Base-by-base conservation (phyloP, 2,797 vertebrate genomes). In the Leontopithecus rosalia region DNA sequence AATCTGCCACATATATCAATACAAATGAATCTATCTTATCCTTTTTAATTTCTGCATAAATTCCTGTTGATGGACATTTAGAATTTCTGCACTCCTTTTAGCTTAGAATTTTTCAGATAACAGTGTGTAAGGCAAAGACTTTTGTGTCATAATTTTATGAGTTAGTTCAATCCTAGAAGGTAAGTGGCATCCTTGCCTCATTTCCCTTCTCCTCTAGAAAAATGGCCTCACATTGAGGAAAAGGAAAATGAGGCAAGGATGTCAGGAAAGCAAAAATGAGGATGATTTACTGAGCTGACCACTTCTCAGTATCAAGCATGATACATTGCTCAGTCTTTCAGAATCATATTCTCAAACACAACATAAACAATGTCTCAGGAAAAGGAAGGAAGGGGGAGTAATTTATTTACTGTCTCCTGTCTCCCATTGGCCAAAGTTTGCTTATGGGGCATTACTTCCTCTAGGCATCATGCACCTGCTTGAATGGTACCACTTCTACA, bases 351-450 rank as follows among this genome's bases (percentile, higher is more conserved):
- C 57, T 91, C 84, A 91, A 79, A 93, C n/a, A 30, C 0, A 13
- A 46, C 67, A 86, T 91, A 89, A 97, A 94, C 83, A 72, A 57
- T 43, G 67, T 96, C 82, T 94, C 39, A 24, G 86, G 50, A 94
- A 58, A 58, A 86, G 72, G 55, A 92, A 70, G 26, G 64, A 93
- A 85, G 41, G 7, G 22, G 95, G 43, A 85, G 30, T 73, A n/a
- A 73, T 73, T 93, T n/a, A 58, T 57, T 39, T 73, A 28, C 73
- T 52, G 39, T 77, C 28, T 83, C 22, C 26, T 67, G 48, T 36
- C 52, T 50, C 24, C 81, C 76, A 36, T 39, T 75, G 80, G 80
- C 85, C 83, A 57, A 20, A 81, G 67, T 88, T 64, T 95, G 36
- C 36, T 91, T 61, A n/a, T 6, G 15, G 57, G 50, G 24, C 64